Evolutionary conservation across 2,797 vertebrate genomes (phyloP), one percentile per base, ranked within the genome.

Genomic region (Rhinoraja longicauda): DNA sequence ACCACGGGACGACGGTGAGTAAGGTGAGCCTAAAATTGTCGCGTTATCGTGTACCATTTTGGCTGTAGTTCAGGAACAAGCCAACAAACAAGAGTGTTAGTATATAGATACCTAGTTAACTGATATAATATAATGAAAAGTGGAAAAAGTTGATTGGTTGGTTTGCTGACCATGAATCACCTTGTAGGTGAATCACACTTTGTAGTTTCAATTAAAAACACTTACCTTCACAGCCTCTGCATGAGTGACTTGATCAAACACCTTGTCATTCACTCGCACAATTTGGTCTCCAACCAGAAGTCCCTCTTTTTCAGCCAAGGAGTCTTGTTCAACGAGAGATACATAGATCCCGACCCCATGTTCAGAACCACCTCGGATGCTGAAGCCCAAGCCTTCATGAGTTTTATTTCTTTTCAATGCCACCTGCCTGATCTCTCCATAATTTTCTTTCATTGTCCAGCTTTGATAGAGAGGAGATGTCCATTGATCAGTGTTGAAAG

Each of bases 271-370:
- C 94, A 98, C 98, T 79, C 97, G 98, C 94, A 99, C 96, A 95
- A 99, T 99, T 96, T 99, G 98, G 94, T 99, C 99, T 0, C 99
- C 99, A 72, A 99, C 97, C 13, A 97, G 95, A 57, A 99, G 96
- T 19, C 98, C 98, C 94, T 99, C 97, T 79, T 97, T 97, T 95
- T 99, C 98, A 0, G 99, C 99, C 96, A 99, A 95, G 26, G 98
- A 99, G 0, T 97, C 98, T 0, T 98, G 98, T 93, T 99, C 99
- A 96, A 99, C 98, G 93, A 99, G 97, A 0, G 98, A 99, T 94
- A 99, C 98, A 93, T 98, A 99, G 96, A 99, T 99, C 0, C 98
- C 98, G 70, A 99, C 98, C 0, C 98, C 98, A 93, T 99, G 99
- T 96, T 99, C 99, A 9, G 98, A 97, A 0, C 99, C 99, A 0